Evolutionary conservation across 1,140 invertebrate genomes (phyloP), one percentile per base, ranked within the genome.

Genomic region (Eriosoma lanigerum): DNA sequence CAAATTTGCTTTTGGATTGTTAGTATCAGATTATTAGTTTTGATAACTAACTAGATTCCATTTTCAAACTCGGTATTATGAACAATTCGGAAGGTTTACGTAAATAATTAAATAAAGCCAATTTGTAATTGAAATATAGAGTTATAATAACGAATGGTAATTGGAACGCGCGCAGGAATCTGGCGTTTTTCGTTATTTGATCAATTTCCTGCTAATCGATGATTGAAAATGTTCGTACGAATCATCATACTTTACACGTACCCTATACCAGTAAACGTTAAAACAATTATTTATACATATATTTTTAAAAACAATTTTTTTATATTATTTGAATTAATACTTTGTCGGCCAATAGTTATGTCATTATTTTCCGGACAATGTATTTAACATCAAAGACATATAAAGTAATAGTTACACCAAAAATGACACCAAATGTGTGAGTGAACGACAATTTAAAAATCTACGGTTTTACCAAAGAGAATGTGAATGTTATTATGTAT

Each of bases 11-110:
- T 60, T 60, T 60, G 54, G 75, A 60, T 46, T 78, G 50, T 75
- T 56, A 58, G 54, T 58, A 38, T 56, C 72, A 54, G 54, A 75
- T 75, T 75, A 56, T 75, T 75, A 75, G 72, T 75, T 54, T 56
- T 75, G 66, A 68, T 68, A 68, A 68, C 66, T 68, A 75, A 75
- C 72, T 75, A 75, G 50, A 72, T 72, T 72, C 68, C 68, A n/a
- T 72, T 72, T 52, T 50, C 68, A 52, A 52, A 52, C 68, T 72
- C 68, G 68, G 68, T 72, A 52, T 72, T 50, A 72, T 72, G 68
- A 72, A 72, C 46, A 52, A 72, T 72, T 72, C 50, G 68, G 68
- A 29, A 52, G 46, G 68, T 72, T 72, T 72, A 52, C 68, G 68
- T 72, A 72, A 72, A 72, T 72, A 72, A 72, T 72, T 72, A 32